These are phyloP conservation scores for Dasyurus viverrinus DNA, from an alignment of 2,113 vertebrate species.

Conservation along the genomic window DNA sequence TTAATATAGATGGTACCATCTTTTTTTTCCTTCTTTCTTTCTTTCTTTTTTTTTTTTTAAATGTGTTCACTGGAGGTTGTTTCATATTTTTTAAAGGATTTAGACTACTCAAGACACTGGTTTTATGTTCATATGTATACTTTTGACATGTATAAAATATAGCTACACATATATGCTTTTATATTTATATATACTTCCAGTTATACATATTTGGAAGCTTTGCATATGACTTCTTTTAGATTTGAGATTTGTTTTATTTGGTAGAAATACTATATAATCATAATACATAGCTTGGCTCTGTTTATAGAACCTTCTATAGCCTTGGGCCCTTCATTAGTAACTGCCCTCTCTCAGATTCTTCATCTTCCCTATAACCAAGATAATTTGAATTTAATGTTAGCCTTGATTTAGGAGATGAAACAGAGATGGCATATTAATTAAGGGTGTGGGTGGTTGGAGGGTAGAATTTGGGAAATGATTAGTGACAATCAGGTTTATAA, in stretches of 20 bases:
- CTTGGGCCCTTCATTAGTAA: constrained; percentile 3
- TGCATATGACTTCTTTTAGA: neutral
- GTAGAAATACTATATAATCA: neutral
- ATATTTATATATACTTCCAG: neutral
- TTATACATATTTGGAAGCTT: neutral
- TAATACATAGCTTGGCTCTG: neutral
- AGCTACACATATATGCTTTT: neutral
- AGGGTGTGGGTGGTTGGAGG: neutral
- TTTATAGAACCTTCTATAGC: neutral
- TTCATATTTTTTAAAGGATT: neutral
- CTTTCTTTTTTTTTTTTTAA: neutral
- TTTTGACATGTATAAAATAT: neutral
- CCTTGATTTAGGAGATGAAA: constrained; percentile 1
- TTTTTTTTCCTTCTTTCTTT: neutral
- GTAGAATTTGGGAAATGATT: neutral
- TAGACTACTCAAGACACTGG: neutral
- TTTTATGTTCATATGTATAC: neutral
- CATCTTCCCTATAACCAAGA: neutral
- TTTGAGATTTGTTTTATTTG: neutral
- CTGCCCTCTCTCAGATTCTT: neutral
- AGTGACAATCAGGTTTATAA: neutral
- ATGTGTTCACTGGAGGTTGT: neutral
- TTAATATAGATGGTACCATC: neutral
- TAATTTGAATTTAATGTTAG: neutral
- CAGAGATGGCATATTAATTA: neutral